A percentile compares a stretch with the other conserved stretches of the same genome.
phyloP scores from a whole-genome alignment of 2,888 invertebrate species.

The Acanthosepion lycidas region DNA sequence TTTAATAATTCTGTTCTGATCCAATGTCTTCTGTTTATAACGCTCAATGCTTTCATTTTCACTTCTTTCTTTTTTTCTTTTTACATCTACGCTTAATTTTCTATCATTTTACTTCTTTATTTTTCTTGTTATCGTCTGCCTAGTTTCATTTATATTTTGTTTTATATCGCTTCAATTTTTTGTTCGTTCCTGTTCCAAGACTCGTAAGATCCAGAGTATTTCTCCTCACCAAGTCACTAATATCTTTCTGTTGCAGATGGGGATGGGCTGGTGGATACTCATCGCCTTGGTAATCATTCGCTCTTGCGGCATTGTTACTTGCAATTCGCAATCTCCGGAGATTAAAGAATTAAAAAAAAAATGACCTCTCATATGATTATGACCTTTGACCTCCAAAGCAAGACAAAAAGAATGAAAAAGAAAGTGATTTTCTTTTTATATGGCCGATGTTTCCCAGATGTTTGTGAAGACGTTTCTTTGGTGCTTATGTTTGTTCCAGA shows the following conservation, averaged over 20 bases:
- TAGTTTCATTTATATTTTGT: neutral
- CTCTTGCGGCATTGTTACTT: neutral
- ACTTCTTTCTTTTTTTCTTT: neutral
- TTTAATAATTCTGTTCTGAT: too few relatives aligned
- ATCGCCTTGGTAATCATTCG: constrained; percentile 38
- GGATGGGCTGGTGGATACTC: constrained; percentile 45
- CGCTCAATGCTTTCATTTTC: too few relatives aligned
- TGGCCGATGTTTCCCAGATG: neutral
- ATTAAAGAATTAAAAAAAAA: constrained; percentile 1
- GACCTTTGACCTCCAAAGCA: neutral
- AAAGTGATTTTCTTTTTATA: neutral
- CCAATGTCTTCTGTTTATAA: too few relatives aligned
- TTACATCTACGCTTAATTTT: neutral
- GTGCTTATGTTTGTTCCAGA: neutral
- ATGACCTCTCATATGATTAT: neutral
- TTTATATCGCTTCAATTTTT: neutral
- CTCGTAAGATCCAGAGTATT: neutral
- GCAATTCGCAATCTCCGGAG: neutral
- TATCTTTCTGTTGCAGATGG: constrained; percentile 47
- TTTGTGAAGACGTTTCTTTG: neutral
- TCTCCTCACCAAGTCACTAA: constrained; percentile 41
- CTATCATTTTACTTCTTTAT: neutral
- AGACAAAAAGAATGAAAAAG: neutral
- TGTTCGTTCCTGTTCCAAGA: neutral
- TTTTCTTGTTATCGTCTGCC: constrained; percentile 1